Percentiles rank a stretch among this genome's conserved stretches.
Conservation (phyloP, 1,140 invertebrate genomes). For the Sarcophaga bullata region DNA sequence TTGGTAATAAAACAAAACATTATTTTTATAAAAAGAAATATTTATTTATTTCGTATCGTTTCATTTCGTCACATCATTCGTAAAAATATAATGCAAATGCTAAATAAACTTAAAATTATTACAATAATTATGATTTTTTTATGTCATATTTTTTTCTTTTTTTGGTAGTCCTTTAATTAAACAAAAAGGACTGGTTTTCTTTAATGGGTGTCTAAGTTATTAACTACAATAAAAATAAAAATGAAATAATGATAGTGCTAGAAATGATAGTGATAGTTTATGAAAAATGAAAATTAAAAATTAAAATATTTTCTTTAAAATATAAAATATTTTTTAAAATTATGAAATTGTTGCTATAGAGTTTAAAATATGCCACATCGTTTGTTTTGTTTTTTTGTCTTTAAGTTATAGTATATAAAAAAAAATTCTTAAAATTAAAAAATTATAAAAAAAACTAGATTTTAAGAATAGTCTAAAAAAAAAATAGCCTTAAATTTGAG, state of each 20-base stretch:
- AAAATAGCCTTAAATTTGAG: constrained; percentile 29
- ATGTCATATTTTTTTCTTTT: neutral
- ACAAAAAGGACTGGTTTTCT: neutral
- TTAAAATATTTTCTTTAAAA: neutral
- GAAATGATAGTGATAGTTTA: neutral
- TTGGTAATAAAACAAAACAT: no score
- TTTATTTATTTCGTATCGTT: constrained; percentile 10
- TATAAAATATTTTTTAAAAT: no score
- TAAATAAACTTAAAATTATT: constrained; percentile 17
- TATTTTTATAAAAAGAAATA: constrained; percentile 17
- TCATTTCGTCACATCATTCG: neutral
- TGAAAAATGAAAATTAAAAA: neutral
- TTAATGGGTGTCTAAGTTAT: neutral
- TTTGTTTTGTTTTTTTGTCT: neutral
- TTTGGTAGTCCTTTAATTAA: neutral
- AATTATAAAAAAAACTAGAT: constrained; percentile 4
- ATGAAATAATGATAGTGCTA: constrained; percentile 1
- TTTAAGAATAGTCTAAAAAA: constrained; percentile 2
- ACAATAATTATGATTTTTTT: neutral
- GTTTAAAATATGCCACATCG: constrained; percentile 3
- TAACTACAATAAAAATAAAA: neutral
- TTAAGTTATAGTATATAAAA: neutral
- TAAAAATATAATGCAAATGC: constrained; percentile 11
- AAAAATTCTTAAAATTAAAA: neutral
- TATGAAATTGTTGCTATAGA: no score